A percentile compares a stretch with the other conserved stretches of the same genome.
phyloP scores from a whole-genome alignment of 2,888 invertebrate genomes.

The Dicyrtomina minuta region DNA sequence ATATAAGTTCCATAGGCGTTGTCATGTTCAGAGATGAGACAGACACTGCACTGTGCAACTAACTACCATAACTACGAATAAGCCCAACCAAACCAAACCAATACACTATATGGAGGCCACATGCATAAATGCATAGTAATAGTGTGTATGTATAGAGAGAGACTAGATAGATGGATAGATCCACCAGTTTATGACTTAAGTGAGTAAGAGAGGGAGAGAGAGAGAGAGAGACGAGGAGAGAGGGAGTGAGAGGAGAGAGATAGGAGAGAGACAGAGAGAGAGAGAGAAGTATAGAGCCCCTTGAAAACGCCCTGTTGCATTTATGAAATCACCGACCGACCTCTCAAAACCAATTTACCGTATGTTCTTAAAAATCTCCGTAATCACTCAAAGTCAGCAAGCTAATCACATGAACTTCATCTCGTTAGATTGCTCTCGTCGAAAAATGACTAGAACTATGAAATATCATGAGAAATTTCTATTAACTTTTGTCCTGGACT shows the following conservation, averaged over 20 bases:
- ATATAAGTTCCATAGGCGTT: constrained; percentile 46
- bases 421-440: constrained; percentile 39
- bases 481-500: not conserved
- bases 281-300: constrained; percentile 20
- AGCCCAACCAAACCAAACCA: not conserved
- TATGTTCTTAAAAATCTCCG: constrained; percentile 44
- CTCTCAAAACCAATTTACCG: constrained; percentile 39
- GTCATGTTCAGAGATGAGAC: constrained; percentile 31
- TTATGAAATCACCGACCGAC: constrained; percentile 35
- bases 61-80: not conserved
- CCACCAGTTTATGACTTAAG: no score
- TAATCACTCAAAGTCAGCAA: constrained; percentile 39
- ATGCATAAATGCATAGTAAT: not conserved
- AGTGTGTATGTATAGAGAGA: not conserved
- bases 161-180: constrained; percentile 20
- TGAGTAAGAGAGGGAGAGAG: not conserved
- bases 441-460: constrained; percentile 32
- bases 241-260: constrained; percentile 13
- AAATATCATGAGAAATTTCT: constrained; percentile 4
- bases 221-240: not conserved
- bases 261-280: not conserved
- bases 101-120: constrained; percentile 20
- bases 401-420: constrained; percentile 35
- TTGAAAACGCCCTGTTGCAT: constrained; percentile 41
- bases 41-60: constrained; percentile 11